A percentile compares a stretch with the other conserved stretches of the same genome.
Conservation (phyloP, 2,797 vertebrate species). For the Diplodus puntazzo region DNA sequence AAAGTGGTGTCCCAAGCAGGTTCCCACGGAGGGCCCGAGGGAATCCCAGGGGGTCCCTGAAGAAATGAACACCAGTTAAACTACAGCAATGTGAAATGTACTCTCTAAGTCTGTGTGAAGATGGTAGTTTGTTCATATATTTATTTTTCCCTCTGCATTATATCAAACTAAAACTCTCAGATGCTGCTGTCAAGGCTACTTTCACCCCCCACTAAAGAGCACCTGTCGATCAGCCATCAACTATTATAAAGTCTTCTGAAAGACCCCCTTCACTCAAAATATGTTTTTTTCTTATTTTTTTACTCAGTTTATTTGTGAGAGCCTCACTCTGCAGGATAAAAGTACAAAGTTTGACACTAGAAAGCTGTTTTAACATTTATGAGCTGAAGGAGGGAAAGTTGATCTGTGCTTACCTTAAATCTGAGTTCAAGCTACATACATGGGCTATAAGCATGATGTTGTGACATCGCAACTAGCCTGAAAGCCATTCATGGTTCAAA, state of each 20-base stretch:
- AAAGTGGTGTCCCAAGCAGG: background rate
- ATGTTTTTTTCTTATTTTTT: background rate
- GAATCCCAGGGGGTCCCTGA: background rate
- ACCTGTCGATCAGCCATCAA: too few relatives aligned
- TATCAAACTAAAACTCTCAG: background rate
- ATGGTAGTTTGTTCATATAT: background rate
- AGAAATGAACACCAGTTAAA: slow-evolving; percentile 11
- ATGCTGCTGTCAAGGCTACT: background rate
- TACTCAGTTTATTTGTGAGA: background rate
- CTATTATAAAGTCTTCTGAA: background rate
- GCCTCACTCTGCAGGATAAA: background rate
- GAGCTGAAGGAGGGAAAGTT: background rate
- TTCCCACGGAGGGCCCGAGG: background rate
- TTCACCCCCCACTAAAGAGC: too few relatives aligned
- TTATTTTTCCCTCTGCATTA: background rate
- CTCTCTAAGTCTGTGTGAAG: background rate
- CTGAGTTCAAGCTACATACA: background rate
- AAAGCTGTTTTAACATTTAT: background rate
- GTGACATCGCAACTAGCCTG: background rate
- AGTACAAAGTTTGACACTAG: background rate
- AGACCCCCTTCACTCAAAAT: background rate
- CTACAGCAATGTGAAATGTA: slow-evolving; percentile 8
- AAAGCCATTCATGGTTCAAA: background rate
- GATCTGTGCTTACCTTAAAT: background rate
- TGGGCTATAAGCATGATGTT: background rate